Evolutionary conservation across 2,113 vertebrate genomes (phyloP).

Genomic region (Ovis aries): DNA sequence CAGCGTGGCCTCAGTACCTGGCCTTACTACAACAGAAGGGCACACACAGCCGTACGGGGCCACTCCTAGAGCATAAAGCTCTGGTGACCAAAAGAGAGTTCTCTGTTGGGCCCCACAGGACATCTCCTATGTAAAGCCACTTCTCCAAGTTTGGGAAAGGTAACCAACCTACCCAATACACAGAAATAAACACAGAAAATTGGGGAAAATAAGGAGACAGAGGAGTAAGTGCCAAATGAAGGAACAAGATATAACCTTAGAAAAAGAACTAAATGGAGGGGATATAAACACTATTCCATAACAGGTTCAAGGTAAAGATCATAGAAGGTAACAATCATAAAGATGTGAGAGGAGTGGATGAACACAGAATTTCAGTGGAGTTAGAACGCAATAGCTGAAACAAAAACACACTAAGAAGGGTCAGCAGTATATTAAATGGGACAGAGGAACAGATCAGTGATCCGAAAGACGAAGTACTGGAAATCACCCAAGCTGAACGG

Average conservation of each 20-base stretch:
- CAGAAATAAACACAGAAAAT: not conserved
- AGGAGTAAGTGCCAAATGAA: not conserved
- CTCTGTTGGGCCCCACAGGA: not conserved
- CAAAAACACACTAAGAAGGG: not conserved
- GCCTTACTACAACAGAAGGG: not conserved
- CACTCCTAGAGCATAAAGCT: not conserved
- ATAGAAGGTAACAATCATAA: not conserved
- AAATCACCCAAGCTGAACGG: no score
- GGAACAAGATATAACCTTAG: not conserved
- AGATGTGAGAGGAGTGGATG: not conserved
- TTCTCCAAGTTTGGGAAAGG: not conserved
- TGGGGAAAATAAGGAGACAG: not conserved
- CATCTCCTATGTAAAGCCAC: not conserved
- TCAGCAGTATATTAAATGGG: not conserved
- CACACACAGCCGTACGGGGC: accelerated
- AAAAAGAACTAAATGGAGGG: not conserved
- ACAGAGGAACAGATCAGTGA: not conserved
- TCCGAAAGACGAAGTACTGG: not conserved
- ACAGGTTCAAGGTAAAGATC: not conserved
- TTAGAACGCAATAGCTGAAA: not conserved
- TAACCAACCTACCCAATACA: not conserved
- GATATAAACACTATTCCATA: not conserved
- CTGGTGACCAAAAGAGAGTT: no score
- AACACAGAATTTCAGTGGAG: not conserved
- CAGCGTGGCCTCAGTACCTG: not conserved